Percentiles rank a stretch among this genome's conserved stretches.
Evolutionary conservation across 2,797 vertebrate species (phyloP).

Genomic region (Eulemur mongoz): DNA sequence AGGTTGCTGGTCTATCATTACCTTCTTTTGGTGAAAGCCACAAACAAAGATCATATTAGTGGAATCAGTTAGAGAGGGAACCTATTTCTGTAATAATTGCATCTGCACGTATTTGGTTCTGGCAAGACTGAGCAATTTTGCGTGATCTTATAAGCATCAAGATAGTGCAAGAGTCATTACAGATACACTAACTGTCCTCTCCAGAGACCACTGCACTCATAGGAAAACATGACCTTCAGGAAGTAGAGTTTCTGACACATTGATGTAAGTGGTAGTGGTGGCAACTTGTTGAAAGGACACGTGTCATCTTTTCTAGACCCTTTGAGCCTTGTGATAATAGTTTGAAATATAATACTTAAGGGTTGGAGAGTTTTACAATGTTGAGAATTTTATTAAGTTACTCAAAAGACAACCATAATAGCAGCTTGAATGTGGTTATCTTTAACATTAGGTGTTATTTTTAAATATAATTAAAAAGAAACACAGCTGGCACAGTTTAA

Average conservation of each 20-base stretch:
- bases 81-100: neutral
- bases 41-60: neutral
- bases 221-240: neutral
- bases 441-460: conserved; percentile 66
- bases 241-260: conserved; percentile 6
- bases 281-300: neutral
- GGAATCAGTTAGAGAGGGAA: neutral
- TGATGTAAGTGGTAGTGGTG: neutral
- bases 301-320: neutral
- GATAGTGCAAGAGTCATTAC: neutral
- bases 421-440: conserved; percentile 2
- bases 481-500: conserved; percentile 50
- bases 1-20: neutral
- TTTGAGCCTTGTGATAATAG: neutral
- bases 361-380: neutral
- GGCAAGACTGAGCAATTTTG: neutral
- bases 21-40: neutral
- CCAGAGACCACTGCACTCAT: neutral
- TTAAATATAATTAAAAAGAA: conserved; percentile 67
- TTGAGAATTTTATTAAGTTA: conserved; percentile 39
- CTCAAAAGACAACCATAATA: conserved; percentile 46
- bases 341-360: neutral
- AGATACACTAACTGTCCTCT: neutral
- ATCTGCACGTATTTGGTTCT: neutral
- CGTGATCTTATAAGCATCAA: neutral